Evolutionary conservation across 2,888 invertebrate genomes (phyloP).

Genomic region (Bombylius discolor): DNA sequence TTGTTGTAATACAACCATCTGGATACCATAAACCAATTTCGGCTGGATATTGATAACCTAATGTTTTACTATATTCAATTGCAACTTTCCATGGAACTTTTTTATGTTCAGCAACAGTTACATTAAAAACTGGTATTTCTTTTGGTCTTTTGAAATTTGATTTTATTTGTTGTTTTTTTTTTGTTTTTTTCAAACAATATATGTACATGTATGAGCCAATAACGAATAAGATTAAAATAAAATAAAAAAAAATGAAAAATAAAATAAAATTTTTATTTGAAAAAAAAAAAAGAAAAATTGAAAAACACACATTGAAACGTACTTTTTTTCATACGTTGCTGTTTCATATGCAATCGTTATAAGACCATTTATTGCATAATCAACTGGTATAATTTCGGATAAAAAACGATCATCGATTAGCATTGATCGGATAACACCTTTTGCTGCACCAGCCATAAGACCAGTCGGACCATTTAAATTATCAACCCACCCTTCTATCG

Average conservation of each 20-base stretch:
- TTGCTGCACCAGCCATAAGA: slow-evolving; percentile 67
- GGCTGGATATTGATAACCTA: slow-evolving; percentile 65
- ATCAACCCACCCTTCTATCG: slow-evolving; percentile 82
- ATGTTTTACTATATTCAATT: slow-evolving; percentile 55
- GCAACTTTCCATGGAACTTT: slow-evolving; percentile 80
- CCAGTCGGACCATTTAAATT: slow-evolving; percentile 85
- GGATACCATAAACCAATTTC: slow-evolving; percentile 80
- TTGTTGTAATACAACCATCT: slow-evolving; percentile 61
- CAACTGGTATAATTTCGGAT: slow-evolving; percentile 69
- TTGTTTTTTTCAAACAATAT: too few relatives aligned
- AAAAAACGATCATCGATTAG: slow-evolving; percentile 59
- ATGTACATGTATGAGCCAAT: too few relatives aligned
- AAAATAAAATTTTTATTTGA: too few relatives aligned
- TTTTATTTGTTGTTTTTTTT: too few relatives aligned
- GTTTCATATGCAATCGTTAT: slow-evolving; percentile 58
- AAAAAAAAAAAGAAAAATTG: too few relatives aligned
- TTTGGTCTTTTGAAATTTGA: slow-evolving; percentile 39
- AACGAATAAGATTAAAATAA: too few relatives aligned
- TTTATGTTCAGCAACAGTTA: slow-evolving; percentile 72
- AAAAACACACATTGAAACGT: slow-evolving; percentile 3
- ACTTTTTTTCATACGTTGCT: slow-evolving; percentile 42
- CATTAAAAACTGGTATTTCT: slow-evolving; percentile 74
- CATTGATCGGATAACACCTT: slow-evolving; percentile 83
- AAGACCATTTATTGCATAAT: slow-evolving; percentile 70
- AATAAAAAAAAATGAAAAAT: too few relatives aligned